Base-by-base conservation (phyloP, 2,888 invertebrate species). In the Odontocolon sp. region DNA sequence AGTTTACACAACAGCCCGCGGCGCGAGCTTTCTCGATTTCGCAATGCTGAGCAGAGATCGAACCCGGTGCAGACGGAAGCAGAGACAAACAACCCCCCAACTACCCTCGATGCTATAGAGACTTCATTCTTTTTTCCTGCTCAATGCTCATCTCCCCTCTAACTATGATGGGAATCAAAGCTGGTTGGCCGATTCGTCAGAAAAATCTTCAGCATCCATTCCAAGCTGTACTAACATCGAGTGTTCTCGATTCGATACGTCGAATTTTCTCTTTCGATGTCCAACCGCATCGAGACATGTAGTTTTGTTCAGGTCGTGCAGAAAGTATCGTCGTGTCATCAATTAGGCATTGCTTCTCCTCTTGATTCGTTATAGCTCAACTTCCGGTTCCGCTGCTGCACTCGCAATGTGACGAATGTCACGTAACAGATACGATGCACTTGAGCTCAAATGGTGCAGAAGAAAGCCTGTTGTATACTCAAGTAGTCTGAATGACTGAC, bases 1-100 rank as follows among this genome's bases (percentile, higher is more conserved):
- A 87, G 87, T 89, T 89, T 89, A 87, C 88, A 86, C 87, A 87
- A 87, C 88, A 88, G 87, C 86, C 87, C 83, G 86, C 87, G 87
- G 87, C 85, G 82, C 81, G 69, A 74, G 57, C 40, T 68, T 38
- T 63, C 67, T 56, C 69, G 56, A 61, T 74, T 68, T 79, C 75
- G 59, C 71, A 47, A 71, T 69, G 31, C 67, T 54, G 33, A 50
- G 16, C 14, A 67, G 61, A 73, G 57, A 54, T 36, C 50, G 71
- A 68, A 75, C 16, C 26, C 31, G 78, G 79, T 85, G 84, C 82
- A 84, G 85, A 86, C 84, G 83, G 81, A 84, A 86, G 83, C 84
- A 80, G 84, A 86, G 84, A 85, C 85, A 87, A 88, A 88, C 86
- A 88, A 85, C 83, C 84, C 80, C 77, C 83, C 84, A 84, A 83